These are phyloP conservation scores for Meda fulgida DNA, from an alignment of 2,797 vertebrate species.

Conservation along the genomic window DNA sequence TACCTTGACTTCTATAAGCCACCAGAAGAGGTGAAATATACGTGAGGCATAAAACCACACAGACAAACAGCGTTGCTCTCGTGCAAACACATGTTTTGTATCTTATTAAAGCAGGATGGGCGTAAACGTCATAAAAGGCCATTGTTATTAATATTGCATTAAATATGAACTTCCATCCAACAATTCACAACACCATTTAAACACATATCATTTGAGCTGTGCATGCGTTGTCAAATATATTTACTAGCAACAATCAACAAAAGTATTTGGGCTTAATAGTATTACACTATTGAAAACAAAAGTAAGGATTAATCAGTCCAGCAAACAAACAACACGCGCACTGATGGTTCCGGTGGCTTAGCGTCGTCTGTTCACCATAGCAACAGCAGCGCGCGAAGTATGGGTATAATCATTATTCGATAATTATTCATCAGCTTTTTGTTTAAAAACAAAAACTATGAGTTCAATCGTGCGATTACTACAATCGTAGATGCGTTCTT, in stretches of 20 bases:
- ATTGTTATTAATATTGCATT: constrained; percentile 62
- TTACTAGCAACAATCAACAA: background rate
- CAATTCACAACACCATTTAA: background rate
- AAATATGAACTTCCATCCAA: background rate
- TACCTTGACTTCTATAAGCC: constrained; percentile 94
- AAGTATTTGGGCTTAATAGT: background rate
- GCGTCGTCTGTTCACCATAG: constrained; percentile 42
- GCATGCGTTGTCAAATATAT: background rate
- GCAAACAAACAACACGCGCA: background rate
- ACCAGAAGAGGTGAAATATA: constrained; percentile 90
- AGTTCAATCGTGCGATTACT: background rate
- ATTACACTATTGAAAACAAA: background rate
- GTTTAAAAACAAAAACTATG: background rate
- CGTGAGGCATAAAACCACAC: constrained; percentile 81
- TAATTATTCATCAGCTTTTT: too few relatives aligned
- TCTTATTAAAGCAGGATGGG: constrained; percentile 82
- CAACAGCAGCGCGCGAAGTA: background rate
- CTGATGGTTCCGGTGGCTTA: background rate
- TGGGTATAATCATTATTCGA: background rate
- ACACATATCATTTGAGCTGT: background rate
- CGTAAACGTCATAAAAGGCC: constrained; percentile 87
- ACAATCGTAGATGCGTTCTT: background rate
- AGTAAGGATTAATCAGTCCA: background rate
- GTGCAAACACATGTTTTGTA: constrained; percentile 89
- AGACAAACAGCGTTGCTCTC: constrained; percentile 82